phyloP scores from a whole-genome alignment of 1,140 invertebrate genomes.

The Whitmania pigra region DNA sequence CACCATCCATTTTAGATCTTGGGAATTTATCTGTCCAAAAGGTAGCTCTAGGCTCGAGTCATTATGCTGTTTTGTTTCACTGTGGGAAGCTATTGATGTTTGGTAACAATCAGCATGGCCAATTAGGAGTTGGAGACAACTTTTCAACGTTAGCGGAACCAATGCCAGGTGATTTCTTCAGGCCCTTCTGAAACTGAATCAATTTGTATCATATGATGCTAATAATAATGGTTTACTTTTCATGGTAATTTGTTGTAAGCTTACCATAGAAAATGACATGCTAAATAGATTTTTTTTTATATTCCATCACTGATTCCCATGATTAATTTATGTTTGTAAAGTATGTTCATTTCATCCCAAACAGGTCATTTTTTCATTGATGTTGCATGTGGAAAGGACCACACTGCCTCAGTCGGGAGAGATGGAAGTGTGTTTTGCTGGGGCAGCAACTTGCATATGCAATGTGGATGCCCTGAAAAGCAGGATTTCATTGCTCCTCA shows the following conservation, averaged over 20 bases:
- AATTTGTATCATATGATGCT: background rate
- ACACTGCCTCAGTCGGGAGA: conserved; percentile 33
- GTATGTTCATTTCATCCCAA: no score
- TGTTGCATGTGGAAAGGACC: conserved; percentile 35
- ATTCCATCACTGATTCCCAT: background rate
- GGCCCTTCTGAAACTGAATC: background rate
- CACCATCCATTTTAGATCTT: background rate
- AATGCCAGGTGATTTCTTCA: background rate
- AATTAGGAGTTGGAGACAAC: conserved; percentile 1
- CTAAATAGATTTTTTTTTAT: background rate
- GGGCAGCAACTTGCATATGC: conserved; percentile 34
- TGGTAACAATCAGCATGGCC: background rate
- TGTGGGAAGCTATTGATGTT: background rate
- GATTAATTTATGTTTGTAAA: no score
- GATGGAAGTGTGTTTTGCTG: conserved; percentile 35
- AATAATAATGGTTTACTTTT: background rate
- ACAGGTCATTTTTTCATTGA: conserved; percentile 19
- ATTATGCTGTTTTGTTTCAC: background rate
- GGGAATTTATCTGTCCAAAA: background rate
- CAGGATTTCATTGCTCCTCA: background rate
- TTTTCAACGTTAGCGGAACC: background rate
- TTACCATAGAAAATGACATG: background rate
- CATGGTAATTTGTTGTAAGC: background rate
- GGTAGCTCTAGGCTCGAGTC: background rate
- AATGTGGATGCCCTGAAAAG: conserved; percentile 30